Base-by-base conservation (phyloP, 2,797 vertebrate genomes). In the Xiphorhynchus erythropygius region DNA sequence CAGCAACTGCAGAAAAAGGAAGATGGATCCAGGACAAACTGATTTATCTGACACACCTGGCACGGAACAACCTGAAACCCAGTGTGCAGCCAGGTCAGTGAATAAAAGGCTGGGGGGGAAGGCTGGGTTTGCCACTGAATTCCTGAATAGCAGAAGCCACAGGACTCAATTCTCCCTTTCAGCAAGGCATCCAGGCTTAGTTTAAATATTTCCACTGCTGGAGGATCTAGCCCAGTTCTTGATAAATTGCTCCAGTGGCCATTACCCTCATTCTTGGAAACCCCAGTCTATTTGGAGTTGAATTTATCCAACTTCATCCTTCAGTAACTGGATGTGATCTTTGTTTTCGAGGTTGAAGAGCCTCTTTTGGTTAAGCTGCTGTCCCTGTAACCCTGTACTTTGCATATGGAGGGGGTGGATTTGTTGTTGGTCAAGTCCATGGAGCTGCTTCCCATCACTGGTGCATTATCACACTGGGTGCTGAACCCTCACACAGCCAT, bases 381-480 rank as follows among this genome's bases (percentile, higher is more conserved):
- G 64, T 33, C 59, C 37, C 27, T 1, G 2, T 19, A 28, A n/a
- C 1, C 5, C 86, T n/a, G 67, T 1, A 0, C 28, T n/a, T 28
- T 32, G 9, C 32, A 5, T 8, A 6, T 10, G 11, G 49, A 9
- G 10, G 0, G 2, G 25, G 25, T n/a, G 49, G 49, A 44, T 84
- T 67, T 49, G 32, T 4, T 25, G 37, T 15, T 6, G 5, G n/a
- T 22, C 2, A 2, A 13, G 64, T 10, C 64, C 30, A 1, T 2
- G 60, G 65, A n/a, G 49, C 59, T 3, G 5, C 27, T 7, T 63
- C 44, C 73, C 39, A 2, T n/a, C 25, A 0, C 56, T 7, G n/a
- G 30, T 67, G 69, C 7, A 0, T 32, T 30, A 3, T 16, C 42
- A 5, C 30, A 0, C 74, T 4, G 46, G 13, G 37, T 1, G 11